phyloP scores from a whole-genome alignment of 2,797 vertebrate species.

The Streptopelia turtur region DNA sequence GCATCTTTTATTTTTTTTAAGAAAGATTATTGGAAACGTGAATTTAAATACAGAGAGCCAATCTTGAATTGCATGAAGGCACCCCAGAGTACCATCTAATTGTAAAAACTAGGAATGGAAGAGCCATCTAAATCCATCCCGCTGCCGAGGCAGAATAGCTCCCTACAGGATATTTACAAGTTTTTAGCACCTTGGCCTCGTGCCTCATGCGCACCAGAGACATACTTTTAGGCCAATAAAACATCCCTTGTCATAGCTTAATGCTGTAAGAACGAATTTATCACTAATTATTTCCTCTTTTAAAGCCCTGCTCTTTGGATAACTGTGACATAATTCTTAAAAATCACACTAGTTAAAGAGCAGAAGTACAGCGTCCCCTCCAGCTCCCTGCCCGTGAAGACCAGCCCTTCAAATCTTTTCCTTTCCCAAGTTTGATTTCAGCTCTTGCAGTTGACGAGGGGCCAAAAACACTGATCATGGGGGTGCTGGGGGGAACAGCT shows the following conservation, averaged over 20 bases:
- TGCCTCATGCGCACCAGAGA: slow-evolving; percentile 39
- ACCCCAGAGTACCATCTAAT: slow-evolving; percentile 30
- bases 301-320: slow-evolving; percentile 46
- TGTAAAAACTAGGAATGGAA: slow-evolving; percentile 36
- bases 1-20: slow-evolving; percentile 2
- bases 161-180: slow-evolving; percentile 47
- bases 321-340: slow-evolving; percentile 41
- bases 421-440: not conserved
- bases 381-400: not conserved
- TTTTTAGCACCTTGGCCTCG: slow-evolving; percentile 52
- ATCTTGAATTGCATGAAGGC: slow-evolving; percentile 24
- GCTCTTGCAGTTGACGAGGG: not conserved
- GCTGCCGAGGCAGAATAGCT: slow-evolving; percentile 13
- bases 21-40: not conserved
- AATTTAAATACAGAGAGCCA: not conserved
- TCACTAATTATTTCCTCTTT: slow-evolving; percentile 63
- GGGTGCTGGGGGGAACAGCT: not conserved
- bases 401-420: not conserved
- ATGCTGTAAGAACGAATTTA: slow-evolving; percentile 61
- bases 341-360: not conserved
- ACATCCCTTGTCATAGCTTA: slow-evolving; percentile 46
- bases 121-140: slow-evolving; percentile 44
- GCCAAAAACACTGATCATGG: not conserved
- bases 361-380: not conserved
- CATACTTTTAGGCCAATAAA: slow-evolving; percentile 52